phyloP scores from a whole-genome alignment of 2,888 invertebrate species.

The Diarsia dahlii region DNA sequence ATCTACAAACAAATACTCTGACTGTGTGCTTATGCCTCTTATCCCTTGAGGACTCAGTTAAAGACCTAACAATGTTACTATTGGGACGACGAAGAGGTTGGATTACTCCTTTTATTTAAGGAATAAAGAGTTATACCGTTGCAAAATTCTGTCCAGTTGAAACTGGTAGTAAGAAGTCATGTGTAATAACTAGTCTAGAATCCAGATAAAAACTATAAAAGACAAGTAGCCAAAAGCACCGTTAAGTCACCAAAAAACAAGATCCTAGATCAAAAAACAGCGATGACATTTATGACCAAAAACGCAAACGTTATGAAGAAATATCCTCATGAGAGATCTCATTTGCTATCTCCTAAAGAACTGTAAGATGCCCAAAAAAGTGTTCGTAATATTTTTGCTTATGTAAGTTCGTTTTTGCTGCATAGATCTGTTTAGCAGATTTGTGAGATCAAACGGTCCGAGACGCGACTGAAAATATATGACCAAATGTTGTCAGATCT shows the following conservation, averaged over 20 bases:
- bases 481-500: conserved; percentile 50
- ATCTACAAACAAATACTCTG: conserved; percentile 65
- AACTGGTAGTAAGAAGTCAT: conserved; percentile 12
- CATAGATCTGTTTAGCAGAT: conserved; percentile 55
- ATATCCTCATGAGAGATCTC: conserved; percentile 58
- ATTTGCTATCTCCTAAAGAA: conserved; percentile 61
- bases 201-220: conserved; percentile 50
- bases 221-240: conserved; percentile 52
- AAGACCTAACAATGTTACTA: conserved; percentile 35
- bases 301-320: conserved; percentile 54
- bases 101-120: not conserved
- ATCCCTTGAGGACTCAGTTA: conserved; percentile 59
- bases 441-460: conserved; percentile 55
- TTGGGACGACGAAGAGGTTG: not conserved
- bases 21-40: conserved; percentile 52
- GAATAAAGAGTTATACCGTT: not conserved
- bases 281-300: conserved; percentile 60
- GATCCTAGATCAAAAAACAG: conserved; percentile 57
- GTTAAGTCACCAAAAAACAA: conserved; percentile 49
- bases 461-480: conserved; percentile 48
- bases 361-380: conserved; percentile 55
- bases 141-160: not conserved
- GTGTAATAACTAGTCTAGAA: conserved; percentile 49
- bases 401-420: conserved; percentile 52
- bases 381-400: conserved; percentile 58